phyloP scores from a whole-genome alignment of 2,797 vertebrate species.

The Semotilus atromaculatus region DNA sequence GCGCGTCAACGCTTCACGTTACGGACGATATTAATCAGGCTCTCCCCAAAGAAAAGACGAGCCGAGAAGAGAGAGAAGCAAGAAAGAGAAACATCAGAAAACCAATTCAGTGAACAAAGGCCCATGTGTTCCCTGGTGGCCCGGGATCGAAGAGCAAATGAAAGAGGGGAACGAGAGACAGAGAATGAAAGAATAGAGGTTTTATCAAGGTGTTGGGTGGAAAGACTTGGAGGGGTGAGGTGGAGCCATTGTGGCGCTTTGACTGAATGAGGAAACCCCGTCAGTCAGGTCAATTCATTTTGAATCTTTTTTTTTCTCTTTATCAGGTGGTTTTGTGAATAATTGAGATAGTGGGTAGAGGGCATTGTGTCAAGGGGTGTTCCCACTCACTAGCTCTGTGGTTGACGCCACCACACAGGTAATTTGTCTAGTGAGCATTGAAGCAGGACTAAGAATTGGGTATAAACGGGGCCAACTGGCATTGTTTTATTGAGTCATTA shows the following conservation, averaged over 20 bases:
- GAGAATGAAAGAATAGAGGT: slow-evolving; percentile 67
- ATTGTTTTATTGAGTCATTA: neutral
- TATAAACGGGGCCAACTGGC: neutral
- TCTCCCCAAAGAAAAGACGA: slow-evolving; percentile 67
- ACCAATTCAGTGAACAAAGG: slow-evolving; percentile 76
- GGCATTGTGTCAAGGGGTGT: slow-evolving; percentile 70
- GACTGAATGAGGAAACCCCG: slow-evolving; percentile 32
- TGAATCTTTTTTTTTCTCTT: slow-evolving; percentile 31
- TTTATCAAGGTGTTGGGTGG: slow-evolving; percentile 71
- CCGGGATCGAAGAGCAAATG: slow-evolving; percentile 65
- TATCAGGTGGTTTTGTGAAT: slow-evolving; percentile 26
- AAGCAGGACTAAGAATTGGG: neutral
- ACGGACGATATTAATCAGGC: slow-evolving; percentile 74
- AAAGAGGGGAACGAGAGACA: slow-evolving; percentile 56
- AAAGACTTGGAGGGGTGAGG: slow-evolving; percentile 56
- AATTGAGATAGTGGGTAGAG: slow-evolving; percentile 44
- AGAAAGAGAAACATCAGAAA: slow-evolving; percentile 75
- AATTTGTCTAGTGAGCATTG: neutral
- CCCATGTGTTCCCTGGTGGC: slow-evolving; percentile 72
- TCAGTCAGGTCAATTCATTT: slow-evolving; percentile 44
- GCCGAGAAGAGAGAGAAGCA: slow-evolving; percentile 55
- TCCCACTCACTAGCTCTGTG: slow-evolving; percentile 61
- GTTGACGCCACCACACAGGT: neutral
- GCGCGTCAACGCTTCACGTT: slow-evolving; percentile 70
- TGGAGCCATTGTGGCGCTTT: slow-evolving; percentile 31